phyloP scores from a whole-genome alignment of 2,113 vertebrate species.

The Alectura lathami region DNA sequence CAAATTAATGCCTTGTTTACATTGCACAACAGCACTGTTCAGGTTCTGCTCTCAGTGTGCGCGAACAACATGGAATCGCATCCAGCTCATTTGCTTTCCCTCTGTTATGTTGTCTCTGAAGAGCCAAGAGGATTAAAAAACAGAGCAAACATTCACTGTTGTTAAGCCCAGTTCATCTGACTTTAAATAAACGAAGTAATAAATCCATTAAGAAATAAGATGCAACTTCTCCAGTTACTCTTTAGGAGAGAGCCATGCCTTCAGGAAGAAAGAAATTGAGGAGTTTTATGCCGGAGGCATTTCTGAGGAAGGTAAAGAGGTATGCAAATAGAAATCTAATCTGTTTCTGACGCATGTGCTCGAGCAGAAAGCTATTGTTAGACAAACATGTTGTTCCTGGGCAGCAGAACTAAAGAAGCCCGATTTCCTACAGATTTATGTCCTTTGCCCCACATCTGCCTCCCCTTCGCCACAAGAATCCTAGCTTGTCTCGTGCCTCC shows the following conservation, averaged over 20 bases:
- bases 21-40: background rate
- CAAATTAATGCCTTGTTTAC: slow-evolving; percentile 26
- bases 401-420: slow-evolving; percentile 26
- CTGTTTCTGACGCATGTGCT: slow-evolving; percentile 43
- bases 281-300: background rate
- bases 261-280: background rate
- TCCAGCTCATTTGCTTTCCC: background rate
- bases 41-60: background rate
- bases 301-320: slow-evolving; percentile 47
- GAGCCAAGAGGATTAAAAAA: slow-evolving; percentile 50
- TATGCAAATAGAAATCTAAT: slow-evolving; percentile 64
- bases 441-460: slow-evolving; percentile 57
- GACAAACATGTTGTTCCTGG: slow-evolving; percentile 57
- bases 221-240: background rate
- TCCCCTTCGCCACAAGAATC: slow-evolving; percentile 14
- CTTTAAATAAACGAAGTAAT: slow-evolving; percentile 48
- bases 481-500: background rate
- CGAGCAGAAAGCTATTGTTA: slow-evolving; percentile 48
- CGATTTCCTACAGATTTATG: slow-evolving; percentile 39
- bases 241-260: background rate
- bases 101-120: slow-evolving; percentile 19
- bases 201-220: slow-evolving; percentile 17
- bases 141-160: slow-evolving; percentile 11
- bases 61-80: background rate
- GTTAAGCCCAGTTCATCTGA: slow-evolving; percentile 14